Conservation (phyloP, 2,113 vertebrate species). For the Centropus bengalensis region DNA sequence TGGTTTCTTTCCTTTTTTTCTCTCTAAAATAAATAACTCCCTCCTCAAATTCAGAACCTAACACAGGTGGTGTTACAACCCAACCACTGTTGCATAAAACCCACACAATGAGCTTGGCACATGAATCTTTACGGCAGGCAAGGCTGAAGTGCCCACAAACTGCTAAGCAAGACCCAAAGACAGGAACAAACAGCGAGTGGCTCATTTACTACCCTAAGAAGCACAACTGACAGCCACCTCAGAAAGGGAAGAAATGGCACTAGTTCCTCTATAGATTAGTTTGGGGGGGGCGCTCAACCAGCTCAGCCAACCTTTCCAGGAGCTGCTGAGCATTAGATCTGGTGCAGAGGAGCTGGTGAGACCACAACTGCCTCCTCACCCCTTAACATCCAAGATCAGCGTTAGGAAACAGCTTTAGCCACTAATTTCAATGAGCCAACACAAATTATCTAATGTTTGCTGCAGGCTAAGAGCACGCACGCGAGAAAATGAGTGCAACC, state of each 20-base stretch:
- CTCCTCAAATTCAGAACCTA: neutral
- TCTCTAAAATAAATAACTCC: neutral
- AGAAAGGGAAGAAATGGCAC: neutral
- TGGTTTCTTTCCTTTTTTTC: neutral
- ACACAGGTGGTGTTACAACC: neutral
- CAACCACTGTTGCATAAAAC: neutral
- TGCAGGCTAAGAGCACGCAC: neutral
- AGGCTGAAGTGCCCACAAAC: neutral
- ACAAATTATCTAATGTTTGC: neutral
- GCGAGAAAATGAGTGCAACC: neutral
- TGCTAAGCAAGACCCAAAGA: neutral
- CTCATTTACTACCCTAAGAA: neutral
- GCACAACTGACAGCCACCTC: neutral
- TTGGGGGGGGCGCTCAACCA: neutral
- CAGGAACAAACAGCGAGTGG: neutral
- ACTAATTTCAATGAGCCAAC: neutral
- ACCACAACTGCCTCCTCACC: neutral
- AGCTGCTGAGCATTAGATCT: neutral
- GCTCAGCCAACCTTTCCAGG: neutral
- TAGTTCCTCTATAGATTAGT: neutral
- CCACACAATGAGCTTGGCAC: neutral
- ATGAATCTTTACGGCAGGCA: neutral
- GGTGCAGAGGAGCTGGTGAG: neutral
- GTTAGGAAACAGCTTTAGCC: neutral
- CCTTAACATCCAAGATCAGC: neutral